phyloP scores from a whole-genome alignment of 2,888 invertebrate genomes.

The Smittia sp. region DNA sequence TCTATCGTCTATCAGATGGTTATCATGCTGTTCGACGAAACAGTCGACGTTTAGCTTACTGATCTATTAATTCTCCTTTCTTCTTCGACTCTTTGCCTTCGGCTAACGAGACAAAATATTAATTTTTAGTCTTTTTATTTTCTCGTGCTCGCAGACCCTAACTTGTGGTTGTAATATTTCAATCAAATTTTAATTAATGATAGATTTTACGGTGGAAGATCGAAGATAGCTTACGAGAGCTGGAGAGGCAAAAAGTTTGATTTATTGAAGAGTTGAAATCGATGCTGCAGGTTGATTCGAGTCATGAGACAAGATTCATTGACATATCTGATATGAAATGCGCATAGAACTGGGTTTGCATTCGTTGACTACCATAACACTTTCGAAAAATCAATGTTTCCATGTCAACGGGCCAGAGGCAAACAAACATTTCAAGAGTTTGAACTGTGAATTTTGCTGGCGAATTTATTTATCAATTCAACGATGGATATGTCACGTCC shows the following conservation, averaged over 20 bases:
- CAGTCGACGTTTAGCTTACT: constrained; percentile 9
- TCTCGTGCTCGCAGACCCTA: background rate
- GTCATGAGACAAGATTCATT: constrained; percentile 3
- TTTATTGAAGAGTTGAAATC: constrained; percentile 13
- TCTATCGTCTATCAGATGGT: constrained; percentile 24
- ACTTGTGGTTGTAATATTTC: constrained; percentile 38
- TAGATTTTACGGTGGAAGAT: constrained; percentile 4
- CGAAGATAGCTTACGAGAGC: constrained; percentile 20
- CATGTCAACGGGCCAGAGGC: constrained; percentile 10
- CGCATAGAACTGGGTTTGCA: background rate
- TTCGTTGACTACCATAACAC: background rate
- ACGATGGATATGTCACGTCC: constrained; percentile 24
- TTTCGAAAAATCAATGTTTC: constrained; percentile 27
- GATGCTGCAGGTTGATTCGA: constrained; percentile 9
- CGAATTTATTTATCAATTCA: background rate
- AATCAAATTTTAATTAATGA: constrained; percentile 41
- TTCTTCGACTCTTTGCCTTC: background rate
- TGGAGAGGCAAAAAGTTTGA: constrained; percentile 14
- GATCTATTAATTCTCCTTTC: constrained; percentile 33
- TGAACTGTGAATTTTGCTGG: background rate
- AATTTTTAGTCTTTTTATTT: constrained; percentile 25
- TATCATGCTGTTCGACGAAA: constrained; percentile 35
- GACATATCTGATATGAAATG: background rate
- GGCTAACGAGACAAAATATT: constrained; percentile 15
- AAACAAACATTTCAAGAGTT: background rate